Conservation (phyloP, 92 coral and sea anemone species). For the Montipora capitata region DNA sequence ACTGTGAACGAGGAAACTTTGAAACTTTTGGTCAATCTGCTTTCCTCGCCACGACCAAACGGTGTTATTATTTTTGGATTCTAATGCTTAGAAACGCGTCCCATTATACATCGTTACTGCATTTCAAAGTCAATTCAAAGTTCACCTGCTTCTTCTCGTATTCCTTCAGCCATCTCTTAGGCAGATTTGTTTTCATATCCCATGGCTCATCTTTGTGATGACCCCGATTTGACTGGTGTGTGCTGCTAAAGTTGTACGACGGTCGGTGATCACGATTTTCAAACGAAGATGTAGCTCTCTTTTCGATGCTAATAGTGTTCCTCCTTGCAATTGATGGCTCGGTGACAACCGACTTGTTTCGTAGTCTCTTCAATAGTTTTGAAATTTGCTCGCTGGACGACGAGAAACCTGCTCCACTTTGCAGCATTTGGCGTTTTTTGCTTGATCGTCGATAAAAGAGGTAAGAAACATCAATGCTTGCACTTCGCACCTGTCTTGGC, state of each 20-base stretch:
- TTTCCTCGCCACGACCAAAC: too few relatives aligned
- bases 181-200: slow-evolving; percentile 21
- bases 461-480: slow-evolving; percentile 12
- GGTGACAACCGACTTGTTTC: slow-evolving; percentile 3
- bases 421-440: slow-evolving; percentile 15
- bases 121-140: neutral
- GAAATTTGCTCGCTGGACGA: slow-evolving; percentile 2
- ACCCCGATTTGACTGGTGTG: neutral
- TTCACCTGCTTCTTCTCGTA: slow-evolving; percentile 48
- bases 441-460: slow-evolving; percentile 4
- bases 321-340: neutral
- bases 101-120: too few relatives aligned
- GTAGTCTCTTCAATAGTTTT: slow-evolving; percentile 18
- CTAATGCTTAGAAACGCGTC: too few relatives aligned
- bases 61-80: too few relatives aligned
- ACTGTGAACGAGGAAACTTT: neutral
- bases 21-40: neutral
- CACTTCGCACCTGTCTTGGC: neutral
- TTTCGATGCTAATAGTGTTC: neutral
- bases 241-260: neutral
- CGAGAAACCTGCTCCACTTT: neutral
- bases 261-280: slow-evolving; percentile 10
- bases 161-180: slow-evolving; percentile 53
- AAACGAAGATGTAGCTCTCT: neutral
- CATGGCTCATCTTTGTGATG: slow-evolving; percentile 11